Conservation (phyloP, 2,888 invertebrate species). For the Orthosia cruda region DNA sequence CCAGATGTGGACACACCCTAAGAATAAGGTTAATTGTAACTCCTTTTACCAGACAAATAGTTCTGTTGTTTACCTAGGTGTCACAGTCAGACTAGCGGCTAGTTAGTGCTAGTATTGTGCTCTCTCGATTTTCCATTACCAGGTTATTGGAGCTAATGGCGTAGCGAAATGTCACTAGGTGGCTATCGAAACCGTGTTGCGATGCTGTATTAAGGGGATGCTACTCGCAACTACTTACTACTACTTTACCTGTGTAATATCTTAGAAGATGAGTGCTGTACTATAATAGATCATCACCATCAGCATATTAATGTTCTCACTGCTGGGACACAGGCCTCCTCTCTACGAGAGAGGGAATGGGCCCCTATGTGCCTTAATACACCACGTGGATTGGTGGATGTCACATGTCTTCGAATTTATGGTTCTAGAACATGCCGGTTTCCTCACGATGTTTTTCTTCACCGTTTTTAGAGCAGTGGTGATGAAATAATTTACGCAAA, state of each 20-base stretch:
- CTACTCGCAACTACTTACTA: background rate
- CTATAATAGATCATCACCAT: too few species aligned
- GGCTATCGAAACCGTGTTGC: conserved; percentile 2
- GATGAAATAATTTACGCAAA: too few species aligned
- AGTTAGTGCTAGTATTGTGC: conserved; percentile 1
- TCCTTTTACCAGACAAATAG: background rate
- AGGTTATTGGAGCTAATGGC: conserved; percentile 25
- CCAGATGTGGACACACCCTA: too few species aligned
- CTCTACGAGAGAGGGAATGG: too few species aligned
- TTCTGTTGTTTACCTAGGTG: background rate
- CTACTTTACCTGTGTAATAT: background rate
- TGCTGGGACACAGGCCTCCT: too few species aligned
- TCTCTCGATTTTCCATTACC: conserved; percentile 31
- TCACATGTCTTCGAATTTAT: too few species aligned
- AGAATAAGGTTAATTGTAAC: background rate
- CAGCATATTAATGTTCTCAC: too few species aligned
- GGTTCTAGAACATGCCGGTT: too few species aligned
- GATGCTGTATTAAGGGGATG: background rate
- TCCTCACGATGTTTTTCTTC: too few species aligned
- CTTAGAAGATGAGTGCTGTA: background rate
- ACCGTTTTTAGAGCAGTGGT: too few species aligned
- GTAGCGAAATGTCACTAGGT: background rate
- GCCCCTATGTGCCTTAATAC: too few species aligned
- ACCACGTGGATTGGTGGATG: too few species aligned
- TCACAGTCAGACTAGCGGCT: background rate